phyloP scores from a whole-genome alignment of 2,113 vertebrate genomes.

The Hucho hucho region DNA sequence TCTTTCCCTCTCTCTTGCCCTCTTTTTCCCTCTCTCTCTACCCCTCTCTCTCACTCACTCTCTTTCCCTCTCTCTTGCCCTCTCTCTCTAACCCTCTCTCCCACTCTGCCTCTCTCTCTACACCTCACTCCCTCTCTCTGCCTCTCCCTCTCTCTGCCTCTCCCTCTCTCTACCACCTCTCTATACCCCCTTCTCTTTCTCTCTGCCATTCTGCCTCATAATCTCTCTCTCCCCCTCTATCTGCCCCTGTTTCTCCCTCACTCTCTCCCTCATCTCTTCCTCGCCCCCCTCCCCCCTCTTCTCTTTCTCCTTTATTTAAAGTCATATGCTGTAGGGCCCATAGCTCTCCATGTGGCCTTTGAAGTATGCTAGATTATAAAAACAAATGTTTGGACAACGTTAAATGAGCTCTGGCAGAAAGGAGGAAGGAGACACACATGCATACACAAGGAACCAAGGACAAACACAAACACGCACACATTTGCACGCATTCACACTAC shows the following conservation, averaged over 20 bases:
- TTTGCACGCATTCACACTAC: not conserved
- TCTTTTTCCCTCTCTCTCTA: slow-evolving; percentile 8
- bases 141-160: not conserved
- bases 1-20: slow-evolving; percentile 9
- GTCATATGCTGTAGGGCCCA: slow-evolving; percentile 52
- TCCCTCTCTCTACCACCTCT: not conserved
- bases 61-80: not conserved
- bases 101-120: not conserved
- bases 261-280: not conserved
- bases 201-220: not conserved
- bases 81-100: not conserved
- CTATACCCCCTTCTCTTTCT: not conserved
- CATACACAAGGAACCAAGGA: not conserved
- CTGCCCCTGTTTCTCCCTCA: not conserved
- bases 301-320: slow-evolving; percentile 47
- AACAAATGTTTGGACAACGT: slow-evolving; percentile 56
- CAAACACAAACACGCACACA: not conserved
- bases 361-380: slow-evolving; percentile 61
- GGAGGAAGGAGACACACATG: slow-evolving; percentile 12
- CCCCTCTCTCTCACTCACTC: too few species aligned
- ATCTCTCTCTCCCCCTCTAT: not conserved
- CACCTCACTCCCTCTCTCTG: not conserved
- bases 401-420: slow-evolving; percentile 52
- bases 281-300: not conserved
- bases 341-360: slow-evolving; percentile 60